Evolutionary conservation across 2,113 vertebrate species (phyloP), one percentile per base, ranked within the genome.

Genomic region (Turnix velox): DNA sequence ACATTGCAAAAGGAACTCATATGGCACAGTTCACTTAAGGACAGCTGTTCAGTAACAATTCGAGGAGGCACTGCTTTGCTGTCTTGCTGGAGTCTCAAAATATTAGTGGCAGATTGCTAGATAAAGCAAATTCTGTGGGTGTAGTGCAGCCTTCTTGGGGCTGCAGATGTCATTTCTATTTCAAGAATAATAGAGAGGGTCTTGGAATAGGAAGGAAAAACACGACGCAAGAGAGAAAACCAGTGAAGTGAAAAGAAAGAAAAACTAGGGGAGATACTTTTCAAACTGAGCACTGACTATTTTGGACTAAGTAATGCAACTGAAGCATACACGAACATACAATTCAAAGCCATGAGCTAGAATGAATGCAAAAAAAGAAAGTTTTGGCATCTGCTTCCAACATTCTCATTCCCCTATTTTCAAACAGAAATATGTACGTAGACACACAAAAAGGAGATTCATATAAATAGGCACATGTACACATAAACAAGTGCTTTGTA

Each of bases 91-190:
- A 90, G n/a, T 80, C 72, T 88, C 72, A 75, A 84, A 93, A 78
- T 52, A 77, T 63, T 92, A 88, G 43, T 43, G 33, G 46, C 43
- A 84, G 49, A 62, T 66, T 75, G 57, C 16, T 74, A 73, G 83
- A 90, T 86, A 92, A 88, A 80, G 73, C 39, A 92, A 84, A 88
- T 86, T 84, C 76, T 74, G 80, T 81, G 57, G 76, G 83, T 65
- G 69, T 77, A 79, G 54, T 17, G n/a, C 61, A 88, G 73, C 8
- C 0, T 92, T 88, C 67, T 74, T 77, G 22, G 55, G 83, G 55
- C 63, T 96, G 55, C 37, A 73, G 79, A 88, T 48, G 61, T 22
- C 1, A 83, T 65, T 82, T 68, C 63, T 79, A 83, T 91, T 95
- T 93, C 51, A 81, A 59, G 85, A 90, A 90, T 80, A 93, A 95